Evolutionary conservation across 1,140 invertebrate species (phyloP), one percentile per base, ranked within the genome.

Genomic region (Gerris buenoi): DNA sequence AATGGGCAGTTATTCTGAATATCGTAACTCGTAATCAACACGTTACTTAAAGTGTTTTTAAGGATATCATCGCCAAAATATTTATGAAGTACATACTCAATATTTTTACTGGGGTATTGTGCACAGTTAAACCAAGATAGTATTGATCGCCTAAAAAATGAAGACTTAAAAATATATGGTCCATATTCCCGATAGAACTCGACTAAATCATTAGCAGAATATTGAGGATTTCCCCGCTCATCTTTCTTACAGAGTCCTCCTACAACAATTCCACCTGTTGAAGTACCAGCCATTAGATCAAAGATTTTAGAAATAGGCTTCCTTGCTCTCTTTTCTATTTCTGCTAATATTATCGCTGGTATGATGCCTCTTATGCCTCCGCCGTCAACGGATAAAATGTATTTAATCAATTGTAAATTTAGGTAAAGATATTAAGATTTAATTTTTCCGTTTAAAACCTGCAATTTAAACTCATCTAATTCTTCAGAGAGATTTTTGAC

Each of bases 241-340:
- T 56, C 46, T 56, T 56, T 56, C 46, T 13, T 13, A 56, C 46
- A 56, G 10, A 56, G n/a, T 13, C 46, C 46, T 56, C 10, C 10
- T n/a, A 56, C 46, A 56, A n/a, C n/a, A 56, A 56, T n/a, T 13
- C 46, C 46, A 56, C 46, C 46, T 56, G 46, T 56, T 56, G 46
- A 56, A 56, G 46, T 56, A 56, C 46, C 46, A 56, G 46, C 46
- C 46, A 56, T 56, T n/a, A 56, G n/a, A 56, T 56, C 46, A 56
- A 56, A 56, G n/a, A 56, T 56, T 56, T 56, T 10, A n/a, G 10
- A 13, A 13, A 56, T 56, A 56, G 46, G n/a, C n/a, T 56, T 56
- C n/a, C 46, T 56, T 56, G 46, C n/a, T n/a, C 46, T 56, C 46
- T 56, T 56, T 56, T 56, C 46, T 56, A 56, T 56, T 56, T 56